Conservation (phyloP, 1,140 invertebrate species). For the Drosophila funebris region DNA sequence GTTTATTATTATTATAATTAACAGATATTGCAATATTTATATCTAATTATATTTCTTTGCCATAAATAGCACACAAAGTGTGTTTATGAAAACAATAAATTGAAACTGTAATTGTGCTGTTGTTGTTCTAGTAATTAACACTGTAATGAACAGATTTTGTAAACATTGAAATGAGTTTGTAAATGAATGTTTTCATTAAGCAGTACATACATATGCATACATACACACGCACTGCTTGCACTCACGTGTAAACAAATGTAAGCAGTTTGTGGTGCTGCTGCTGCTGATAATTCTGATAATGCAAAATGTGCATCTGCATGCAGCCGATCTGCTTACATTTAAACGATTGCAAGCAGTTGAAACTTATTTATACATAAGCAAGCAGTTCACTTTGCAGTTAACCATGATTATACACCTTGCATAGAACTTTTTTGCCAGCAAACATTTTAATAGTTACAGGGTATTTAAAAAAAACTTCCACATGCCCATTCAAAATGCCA, state of each 20-base stretch:
- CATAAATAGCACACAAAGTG: neutral
- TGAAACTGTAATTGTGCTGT: neutral
- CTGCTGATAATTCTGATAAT: neutral
- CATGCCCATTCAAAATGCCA: neutral
- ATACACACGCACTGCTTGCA: neutral
- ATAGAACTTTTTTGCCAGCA: too few species aligned
- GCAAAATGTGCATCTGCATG: too few species aligned
- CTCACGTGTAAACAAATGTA: neutral
- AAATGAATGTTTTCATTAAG: slow-evolving; percentile 5
- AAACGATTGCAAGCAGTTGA: neutral
- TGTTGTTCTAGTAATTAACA: neutral
- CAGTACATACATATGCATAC: neutral
- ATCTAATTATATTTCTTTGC: neutral
- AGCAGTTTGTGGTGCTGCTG: neutral
- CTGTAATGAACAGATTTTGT: neutral
- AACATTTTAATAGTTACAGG: neutral
- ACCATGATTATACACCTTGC: too few species aligned
- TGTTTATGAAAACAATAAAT: neutral
- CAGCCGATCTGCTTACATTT: too few species aligned
- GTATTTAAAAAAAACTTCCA: neutral
- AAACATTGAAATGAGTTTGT: slow-evolving; percentile 1
- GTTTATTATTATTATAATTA: neutral
- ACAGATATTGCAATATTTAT: too few species aligned
- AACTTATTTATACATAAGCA: too few species aligned
- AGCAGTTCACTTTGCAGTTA: too few species aligned